Percentiles rank a stretch among this genome's conserved stretches.
phyloP scores from a whole-genome alignment of 2,113 vertebrate species.

The Macquaria australasica region DNA sequence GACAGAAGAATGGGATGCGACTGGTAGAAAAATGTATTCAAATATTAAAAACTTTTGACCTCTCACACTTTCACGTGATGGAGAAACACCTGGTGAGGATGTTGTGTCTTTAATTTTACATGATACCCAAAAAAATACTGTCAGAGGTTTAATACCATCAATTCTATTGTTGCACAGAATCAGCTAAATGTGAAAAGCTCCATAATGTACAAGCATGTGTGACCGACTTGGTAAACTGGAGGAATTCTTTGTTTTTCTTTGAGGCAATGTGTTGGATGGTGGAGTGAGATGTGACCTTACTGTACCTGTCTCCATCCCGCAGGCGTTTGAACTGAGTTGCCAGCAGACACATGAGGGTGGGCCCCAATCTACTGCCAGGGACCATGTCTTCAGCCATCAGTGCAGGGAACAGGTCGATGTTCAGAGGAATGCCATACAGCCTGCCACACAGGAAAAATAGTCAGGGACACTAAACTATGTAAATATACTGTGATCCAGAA shows the following conservation, averaged over 20 bases:
- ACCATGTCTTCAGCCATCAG: slow-evolving; percentile 96
- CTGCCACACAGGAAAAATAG: slow-evolving; percentile 71
- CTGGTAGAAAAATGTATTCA: too few species aligned
- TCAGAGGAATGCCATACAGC: slow-evolving; percentile 94
- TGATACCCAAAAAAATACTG: not conserved
- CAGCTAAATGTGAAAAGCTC: not conserved
- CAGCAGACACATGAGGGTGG: slow-evolving; percentile 96
- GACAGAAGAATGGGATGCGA: not conserved
- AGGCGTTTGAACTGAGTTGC: slow-evolving; percentile 92
- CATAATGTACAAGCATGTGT: too few species aligned
- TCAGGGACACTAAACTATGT: not conserved
- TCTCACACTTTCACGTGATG: not conserved
- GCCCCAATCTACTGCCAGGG: slow-evolving; percentile 93
- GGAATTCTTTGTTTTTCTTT: not conserved
- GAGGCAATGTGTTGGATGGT: not conserved
- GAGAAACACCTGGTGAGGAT: not conserved
- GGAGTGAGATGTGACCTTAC: not conserved
- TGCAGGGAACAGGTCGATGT: slow-evolving; percentile 97
- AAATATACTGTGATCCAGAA: not conserved
- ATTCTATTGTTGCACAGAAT: not conserved
- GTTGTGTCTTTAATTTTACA: not conserved
- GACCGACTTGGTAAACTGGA: not conserved
- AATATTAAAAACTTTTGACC: not conserved
- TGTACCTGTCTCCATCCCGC: slow-evolving; percentile 95
- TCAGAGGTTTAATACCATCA: not conserved